Base-by-base conservation (phyloP, 2,888 invertebrate genomes). In the Mythimna impura region DNA sequence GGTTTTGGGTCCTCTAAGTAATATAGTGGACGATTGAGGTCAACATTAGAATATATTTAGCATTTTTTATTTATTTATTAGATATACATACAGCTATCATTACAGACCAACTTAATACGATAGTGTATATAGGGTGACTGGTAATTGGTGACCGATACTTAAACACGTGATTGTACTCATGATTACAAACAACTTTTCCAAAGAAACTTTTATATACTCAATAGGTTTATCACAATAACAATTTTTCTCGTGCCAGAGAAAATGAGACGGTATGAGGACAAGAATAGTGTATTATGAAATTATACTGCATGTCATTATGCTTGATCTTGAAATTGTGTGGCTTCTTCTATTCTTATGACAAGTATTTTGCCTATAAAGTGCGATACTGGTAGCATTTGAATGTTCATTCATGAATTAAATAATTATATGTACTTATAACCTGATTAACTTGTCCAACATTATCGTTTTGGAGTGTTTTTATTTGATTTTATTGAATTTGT, bases 301-400 rank as follows among this genome's bases (percentile, higher is more conserved):
- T 65, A 30, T 12, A 75, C 30, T 60, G 43, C 43, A 66, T 69
- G 50, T 43, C 12, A 71, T 63, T 81, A 63, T 71, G 30, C 12
- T 64, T 30, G 55, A 67, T 77, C 82, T 77, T 77, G 63, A 34
- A 63, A 76, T 47, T 9, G 58, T 81, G 25, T 50, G 66, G 81
- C 81, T 81, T 81, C 77, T 25, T 66, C 58, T 76, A 71, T 76
- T 66, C 12, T 55, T 81, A 55, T 22, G 8, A 30, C 61, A 61
- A 65, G 43, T 55, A 6, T 62, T 9, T 22, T 22, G 17, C 50
- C 25, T 47, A 36, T 17, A 36, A 6, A 17, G 5, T 8, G 30
- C 7, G 17, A 50, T 50, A 8, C 7, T 55, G 1, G 20, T 57
- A 4, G 3, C 0, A 58, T 57, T 40, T 50, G 20, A 57, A 47